Base-by-base conservation (phyloP, 2,888 invertebrate species). In the Netelia melanura region DNA sequence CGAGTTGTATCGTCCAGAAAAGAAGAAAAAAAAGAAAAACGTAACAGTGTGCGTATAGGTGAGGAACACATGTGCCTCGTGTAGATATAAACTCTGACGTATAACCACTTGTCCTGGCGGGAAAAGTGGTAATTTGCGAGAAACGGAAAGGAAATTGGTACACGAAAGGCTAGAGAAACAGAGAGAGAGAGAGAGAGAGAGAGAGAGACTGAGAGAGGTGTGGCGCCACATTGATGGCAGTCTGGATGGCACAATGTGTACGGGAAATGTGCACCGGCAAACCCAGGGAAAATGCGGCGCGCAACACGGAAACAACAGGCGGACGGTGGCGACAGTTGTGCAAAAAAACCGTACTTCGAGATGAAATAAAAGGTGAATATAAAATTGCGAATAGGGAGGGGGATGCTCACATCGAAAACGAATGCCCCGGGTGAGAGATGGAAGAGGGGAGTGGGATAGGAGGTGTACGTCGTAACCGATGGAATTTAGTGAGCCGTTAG, bases 401-500 rank as follows among this genome's bases (percentile, higher is more conserved):
- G 52, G 65, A 68, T 67, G 52, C 54, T 54, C 52, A 56, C 44
- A 52, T 64, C 78, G 56, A 70, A 72, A 80, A 80, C 61, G 70
- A 70, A 75, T 67, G 30, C 52, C 9, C 74, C n/a, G 74, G 38
- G 38, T 65, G 71, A 75, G 68, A 77, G 44, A 23, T 56, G 44
- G 25, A 68, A 11, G 44, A 38, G 23, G 30, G 48, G 44, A 43
- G 67, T 14, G 61, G 62, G 25, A 58, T 38, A 9, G 58, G 61
- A 25, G 17, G 21, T 56, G 56, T 64, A 72, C 68, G 75, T 82
- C 58, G 85, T 71, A 82, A 83, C 83, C 87, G 88, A 89, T 88
- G 89, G 89, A 90, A 90, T 90, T 89, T 90, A 90, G 90, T 88
- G 89, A 90, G 89, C 88, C 90, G 89, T 91, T 91, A 90, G 88